Conservation (phyloP, 1,140 invertebrate genomes). For the Polypedilum vanderplanki region DNA sequence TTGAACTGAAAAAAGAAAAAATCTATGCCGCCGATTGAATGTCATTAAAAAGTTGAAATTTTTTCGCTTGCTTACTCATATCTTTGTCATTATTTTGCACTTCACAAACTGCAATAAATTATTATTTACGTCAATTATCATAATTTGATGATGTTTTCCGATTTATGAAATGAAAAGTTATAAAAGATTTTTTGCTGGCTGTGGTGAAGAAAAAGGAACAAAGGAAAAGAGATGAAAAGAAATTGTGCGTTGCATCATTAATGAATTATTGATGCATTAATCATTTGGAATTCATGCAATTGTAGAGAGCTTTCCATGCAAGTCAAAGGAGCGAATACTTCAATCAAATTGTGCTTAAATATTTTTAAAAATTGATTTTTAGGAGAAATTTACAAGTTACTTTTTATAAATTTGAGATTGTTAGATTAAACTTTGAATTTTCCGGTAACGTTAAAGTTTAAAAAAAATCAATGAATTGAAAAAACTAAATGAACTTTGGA, state of each 20-base stretch:
- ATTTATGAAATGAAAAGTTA: slow-evolving; percentile 1
- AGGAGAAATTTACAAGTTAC: too few relatives aligned
- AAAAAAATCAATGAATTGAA: too few relatives aligned
- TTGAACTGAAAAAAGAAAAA: not conserved
- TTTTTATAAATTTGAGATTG: too few relatives aligned
- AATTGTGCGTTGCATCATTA: slow-evolving; percentile 17
- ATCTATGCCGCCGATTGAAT: too few relatives aligned
- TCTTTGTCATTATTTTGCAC: not conserved
- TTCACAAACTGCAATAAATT: not conserved
- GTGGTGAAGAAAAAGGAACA: not conserved
- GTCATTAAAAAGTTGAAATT: not conserved
- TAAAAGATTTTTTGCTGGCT: too few relatives aligned
- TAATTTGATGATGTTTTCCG: slow-evolving; percentile 18
- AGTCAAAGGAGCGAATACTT: too few relatives aligned
- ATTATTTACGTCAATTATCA: slow-evolving; percentile 16
- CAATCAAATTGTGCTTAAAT: too few relatives aligned
- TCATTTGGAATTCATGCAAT: not conserved
- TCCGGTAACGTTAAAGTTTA: too few relatives aligned
- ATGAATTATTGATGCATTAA: slow-evolving; percentile 19
- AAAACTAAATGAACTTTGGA: too few relatives aligned
- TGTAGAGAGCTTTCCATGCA: too few relatives aligned
- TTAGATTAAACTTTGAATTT: too few relatives aligned
- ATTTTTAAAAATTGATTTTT: too few relatives aligned
- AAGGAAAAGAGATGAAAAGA: slow-evolving; percentile 5
- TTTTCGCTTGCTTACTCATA: not conserved